Evolutionary conservation across 2,888 invertebrate species (phyloP).

Genomic region (Hetaerina titia): DNA sequence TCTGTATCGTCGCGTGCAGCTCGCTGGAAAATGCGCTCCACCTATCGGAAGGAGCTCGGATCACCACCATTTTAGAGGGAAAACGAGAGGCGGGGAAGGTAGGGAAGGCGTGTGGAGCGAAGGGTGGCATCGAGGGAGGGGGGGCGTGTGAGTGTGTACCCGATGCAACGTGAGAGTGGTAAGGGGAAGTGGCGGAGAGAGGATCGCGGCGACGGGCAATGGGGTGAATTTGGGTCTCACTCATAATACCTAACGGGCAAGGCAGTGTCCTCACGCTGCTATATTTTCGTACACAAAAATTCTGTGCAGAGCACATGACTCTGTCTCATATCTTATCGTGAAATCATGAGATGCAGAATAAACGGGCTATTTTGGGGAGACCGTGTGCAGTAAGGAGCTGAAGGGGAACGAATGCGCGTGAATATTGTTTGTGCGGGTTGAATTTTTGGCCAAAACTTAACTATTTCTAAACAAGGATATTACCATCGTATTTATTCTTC

Average conservation of each 20-base stretch:
- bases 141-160: background rate
- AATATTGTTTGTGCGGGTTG: too few relatives aligned
- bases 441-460: too few relatives aligned
- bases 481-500: too few relatives aligned
- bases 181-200: background rate
- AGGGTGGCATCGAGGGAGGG: background rate
- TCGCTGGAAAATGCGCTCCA: background rate
- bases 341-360: background rate
- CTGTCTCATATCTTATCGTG: background rate
- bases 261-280: background rate
- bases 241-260: too few relatives aligned
- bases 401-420: too few relatives aligned
- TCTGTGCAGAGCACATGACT: background rate
- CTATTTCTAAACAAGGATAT: too few relatives aligned
- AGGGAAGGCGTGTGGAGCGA: background rate
- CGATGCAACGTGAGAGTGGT: background rate
- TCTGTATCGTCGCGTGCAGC: conserved; percentile 11
- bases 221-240: conserved; percentile 20
- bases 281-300: background rate
- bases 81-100: background rate
- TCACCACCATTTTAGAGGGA: background rate
- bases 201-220: background rate
- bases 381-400: background rate
- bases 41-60: conserved; percentile 21
- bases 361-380: background rate